Evolutionary conservation across 1,140 invertebrate species (phyloP).

Genomic region (Drosophila kanapiae): DNA sequence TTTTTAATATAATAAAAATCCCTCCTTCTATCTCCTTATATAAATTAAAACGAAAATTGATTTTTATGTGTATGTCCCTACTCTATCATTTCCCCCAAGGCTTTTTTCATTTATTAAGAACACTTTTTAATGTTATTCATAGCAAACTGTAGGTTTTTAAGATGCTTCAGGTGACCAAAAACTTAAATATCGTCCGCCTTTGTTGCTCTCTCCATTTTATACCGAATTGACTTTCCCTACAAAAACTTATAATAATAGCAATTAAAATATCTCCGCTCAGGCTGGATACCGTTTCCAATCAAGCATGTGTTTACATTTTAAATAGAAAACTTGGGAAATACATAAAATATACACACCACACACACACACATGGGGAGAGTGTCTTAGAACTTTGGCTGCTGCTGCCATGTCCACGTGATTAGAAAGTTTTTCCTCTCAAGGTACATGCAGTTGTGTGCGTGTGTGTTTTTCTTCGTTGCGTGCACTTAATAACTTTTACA

Average conservation of each 20-base stretch:
- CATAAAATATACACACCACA: conserved; percentile 19
- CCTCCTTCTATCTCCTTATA: too few relatives aligned
- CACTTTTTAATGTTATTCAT: conserved; percentile 10
- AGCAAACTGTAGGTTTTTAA: conserved; percentile 8
- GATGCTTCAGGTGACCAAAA: conserved; percentile 10
- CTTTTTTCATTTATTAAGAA: neutral
- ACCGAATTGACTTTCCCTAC: conserved; percentile 23
- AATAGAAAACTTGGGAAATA: conserved; percentile 76
- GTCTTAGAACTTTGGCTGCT: conserved; percentile 64
- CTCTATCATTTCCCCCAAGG: neutral
- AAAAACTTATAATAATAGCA: conserved; percentile 65
- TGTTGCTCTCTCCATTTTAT: neutral
- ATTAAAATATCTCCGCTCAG: conserved; percentile 67
- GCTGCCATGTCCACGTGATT: conserved; percentile 76
- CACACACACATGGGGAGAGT: conserved; percentile 5
- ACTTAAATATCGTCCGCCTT: neutral
- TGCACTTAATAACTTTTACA: conserved; percentile 84
- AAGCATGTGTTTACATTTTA: conserved; percentile 81
- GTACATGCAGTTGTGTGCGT: conserved; percentile 40
- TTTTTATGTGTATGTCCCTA: too few relatives aligned
- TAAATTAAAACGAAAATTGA: too few relatives aligned
- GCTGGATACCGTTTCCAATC: conserved; percentile 64
- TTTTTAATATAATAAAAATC: too few relatives aligned
- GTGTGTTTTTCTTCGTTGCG: conserved; percentile 70
- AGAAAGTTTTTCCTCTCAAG: conserved; percentile 68